phyloP scores from a whole-genome alignment of 2,888 invertebrate species.

The Dyspetes luteomarginatus region DNA sequence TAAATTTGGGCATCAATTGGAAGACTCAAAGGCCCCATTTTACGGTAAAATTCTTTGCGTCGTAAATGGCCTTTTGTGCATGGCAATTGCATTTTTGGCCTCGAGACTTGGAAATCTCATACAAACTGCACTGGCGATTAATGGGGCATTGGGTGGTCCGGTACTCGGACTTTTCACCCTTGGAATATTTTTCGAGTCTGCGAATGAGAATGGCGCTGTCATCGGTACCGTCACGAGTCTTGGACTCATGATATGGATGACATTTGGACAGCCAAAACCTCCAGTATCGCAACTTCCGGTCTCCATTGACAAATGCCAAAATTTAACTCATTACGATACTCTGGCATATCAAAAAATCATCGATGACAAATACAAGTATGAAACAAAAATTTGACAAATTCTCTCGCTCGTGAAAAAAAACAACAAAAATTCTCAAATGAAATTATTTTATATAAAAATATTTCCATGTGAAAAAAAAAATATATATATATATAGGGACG shows the following conservation, averaged over 20 bases:
- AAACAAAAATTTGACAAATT: not conserved
- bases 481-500: too few relatives aligned
- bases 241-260: slow-evolving; percentile 68
- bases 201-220: slow-evolving; percentile 85
- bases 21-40: slow-evolving; percentile 89
- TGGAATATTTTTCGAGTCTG: slow-evolving; percentile 94
- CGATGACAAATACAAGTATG: slow-evolving; percentile 57
- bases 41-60: slow-evolving; percentile 82
- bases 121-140: slow-evolving; percentile 90
- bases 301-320: slow-evolving; percentile 70
- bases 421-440: not conserved
- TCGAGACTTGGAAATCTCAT: slow-evolving; percentile 75
- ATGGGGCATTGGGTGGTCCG: slow-evolving; percentile 94
- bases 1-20: slow-evolving; percentile 86
- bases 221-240: slow-evolving; percentile 72
- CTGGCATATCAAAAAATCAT: slow-evolving; percentile 19
- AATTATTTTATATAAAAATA: too few relatives aligned
- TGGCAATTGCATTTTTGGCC: slow-evolving; percentile 75
- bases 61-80: slow-evolving; percentile 72
- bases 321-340: slow-evolving; percentile 50
- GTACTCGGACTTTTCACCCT: slow-evolving; percentile 93
- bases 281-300: slow-evolving; percentile 66
- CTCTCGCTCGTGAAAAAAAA: slow-evolving; percentile 3
- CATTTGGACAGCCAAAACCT: slow-evolving; percentile 75
- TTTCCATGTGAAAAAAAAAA: too few relatives aligned